Evolutionary conservation across 2,888 invertebrate species (phyloP).

Genomic region (Acleris cristana): DNA sequence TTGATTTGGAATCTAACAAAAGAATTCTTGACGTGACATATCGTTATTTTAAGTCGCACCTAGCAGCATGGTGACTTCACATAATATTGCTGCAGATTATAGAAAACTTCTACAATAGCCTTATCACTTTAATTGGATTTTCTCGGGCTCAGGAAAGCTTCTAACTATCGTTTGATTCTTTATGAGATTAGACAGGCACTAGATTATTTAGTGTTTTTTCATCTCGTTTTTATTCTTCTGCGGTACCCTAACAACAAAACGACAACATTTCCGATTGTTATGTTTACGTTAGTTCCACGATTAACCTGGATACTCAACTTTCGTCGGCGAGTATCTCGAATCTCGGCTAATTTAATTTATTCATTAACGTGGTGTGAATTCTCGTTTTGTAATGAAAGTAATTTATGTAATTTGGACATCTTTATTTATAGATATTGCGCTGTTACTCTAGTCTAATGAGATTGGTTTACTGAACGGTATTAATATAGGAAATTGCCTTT

Average conservation of each 20-base stretch:
- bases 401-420: conserved; percentile 32
- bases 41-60: too few relatives aligned
- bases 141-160: too few relatives aligned
- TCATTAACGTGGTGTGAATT: conserved; percentile 30
- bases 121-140: too few relatives aligned
- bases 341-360: conserved; percentile 33
- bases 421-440: conserved; percentile 21
- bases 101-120: too few relatives aligned
- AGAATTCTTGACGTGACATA: too few relatives aligned
- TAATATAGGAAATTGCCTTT: neutral
- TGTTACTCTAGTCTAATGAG: conserved; percentile 13
- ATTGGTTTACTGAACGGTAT: conserved; percentile 12
- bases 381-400: conserved; percentile 23
- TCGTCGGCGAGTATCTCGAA: conserved; percentile 19
- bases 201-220: too few relatives aligned
- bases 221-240: neutral
- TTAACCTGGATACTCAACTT: conserved; percentile 29
- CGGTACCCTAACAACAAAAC: conserved; percentile 16
- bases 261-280: conserved; percentile 26
- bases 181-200: too few relatives aligned
- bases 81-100: too few relatives aligned
- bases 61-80: too few relatives aligned
- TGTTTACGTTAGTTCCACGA: conserved; percentile 28
- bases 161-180: too few relatives aligned
- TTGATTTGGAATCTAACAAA: too few relatives aligned